Evolutionary conservation across 2,113 vertebrate genomes (phyloP).

Genomic region (Cryptotis parvus): DNA sequence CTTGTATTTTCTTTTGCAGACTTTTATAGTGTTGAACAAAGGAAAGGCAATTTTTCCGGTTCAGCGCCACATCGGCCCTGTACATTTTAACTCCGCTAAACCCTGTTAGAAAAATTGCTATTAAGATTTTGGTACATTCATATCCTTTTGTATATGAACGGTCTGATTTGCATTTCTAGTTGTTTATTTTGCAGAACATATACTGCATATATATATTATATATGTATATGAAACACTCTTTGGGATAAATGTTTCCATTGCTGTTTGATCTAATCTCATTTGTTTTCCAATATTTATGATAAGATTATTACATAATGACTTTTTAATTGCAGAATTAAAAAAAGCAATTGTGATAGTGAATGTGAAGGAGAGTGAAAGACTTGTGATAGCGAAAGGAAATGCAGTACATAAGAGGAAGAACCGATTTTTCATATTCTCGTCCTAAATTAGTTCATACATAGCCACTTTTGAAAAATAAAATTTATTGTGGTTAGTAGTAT

Average conservation of each 20-base stretch:
- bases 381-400: not conserved
- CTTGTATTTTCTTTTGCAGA: slow-evolving; percentile 90
- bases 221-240: not conserved
- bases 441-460: not conserved
- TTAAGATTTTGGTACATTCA: slow-evolving; percentile 98
- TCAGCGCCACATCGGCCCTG: slow-evolving; percentile 97
- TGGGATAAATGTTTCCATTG: not conserved
- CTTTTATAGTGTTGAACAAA: slow-evolving; percentile 98
- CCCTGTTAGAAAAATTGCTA: slow-evolving; percentile 96
- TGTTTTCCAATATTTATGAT: slow-evolving; percentile 16
- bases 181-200: slow-evolving; percentile 41
- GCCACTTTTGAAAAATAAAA: not conserved
- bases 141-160: slow-evolving; percentile 93
- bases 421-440: not conserved
- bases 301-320: slow-evolving; percentile 2
- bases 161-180: slow-evolving; percentile 55
- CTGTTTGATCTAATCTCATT: slow-evolving; percentile 30
- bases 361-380: not conserved
- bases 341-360: not conserved
- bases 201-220: not conserved
- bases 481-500: not conserved
- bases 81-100: slow-evolving; percentile 98
- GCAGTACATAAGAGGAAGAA: not conserved
- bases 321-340: not conserved
- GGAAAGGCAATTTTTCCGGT: slow-evolving; percentile 96